Conservation (phyloP, 92 coral and sea anemone genomes). For the Ricordea florida region DNA sequence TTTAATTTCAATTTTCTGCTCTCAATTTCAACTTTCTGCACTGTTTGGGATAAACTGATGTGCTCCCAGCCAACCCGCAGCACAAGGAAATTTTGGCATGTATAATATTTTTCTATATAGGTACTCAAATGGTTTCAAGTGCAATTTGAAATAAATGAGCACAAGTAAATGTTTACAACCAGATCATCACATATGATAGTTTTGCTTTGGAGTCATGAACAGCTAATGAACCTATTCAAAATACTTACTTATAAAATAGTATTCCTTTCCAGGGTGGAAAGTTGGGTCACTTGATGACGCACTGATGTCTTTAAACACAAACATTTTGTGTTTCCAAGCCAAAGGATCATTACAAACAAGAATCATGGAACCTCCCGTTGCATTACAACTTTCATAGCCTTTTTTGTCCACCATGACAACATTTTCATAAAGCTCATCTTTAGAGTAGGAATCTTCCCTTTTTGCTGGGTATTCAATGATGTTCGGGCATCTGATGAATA, state of each 20-base stretch:
- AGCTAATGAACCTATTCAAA: too few relatives aligned
- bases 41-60: background rate
- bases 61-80: too few relatives aligned
- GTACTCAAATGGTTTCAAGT: too few relatives aligned
- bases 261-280: slow-evolving; percentile 58
- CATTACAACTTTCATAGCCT: slow-evolving; percentile 59
- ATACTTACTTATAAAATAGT: slow-evolving; percentile 80
- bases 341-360: slow-evolving; percentile 35
- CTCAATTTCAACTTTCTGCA: too few relatives aligned
- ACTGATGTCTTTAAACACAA: slow-evolving; percentile 61
- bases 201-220: too few relatives aligned
- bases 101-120: too few relatives aligned
- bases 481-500: slow-evolving; percentile 49
- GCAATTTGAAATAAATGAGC: too few relatives aligned
- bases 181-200: too few relatives aligned
- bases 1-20: too few relatives aligned
- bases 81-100: too few relatives aligned
- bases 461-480: slow-evolving; percentile 44
- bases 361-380: slow-evolving; percentile 12
- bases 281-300: slow-evolving; percentile 30
- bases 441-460: slow-evolving; percentile 20
- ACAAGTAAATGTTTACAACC: too few relatives aligned
- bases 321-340: slow-evolving; percentile 9
- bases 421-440: slow-evolving; percentile 56
- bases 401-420: slow-evolving; percentile 63